A percentile compares a stretch with the other conserved stretches of the same genome.
phyloP scores from a whole-genome alignment of 2,888 invertebrate species.

The Hecatera dysodea region DNA sequence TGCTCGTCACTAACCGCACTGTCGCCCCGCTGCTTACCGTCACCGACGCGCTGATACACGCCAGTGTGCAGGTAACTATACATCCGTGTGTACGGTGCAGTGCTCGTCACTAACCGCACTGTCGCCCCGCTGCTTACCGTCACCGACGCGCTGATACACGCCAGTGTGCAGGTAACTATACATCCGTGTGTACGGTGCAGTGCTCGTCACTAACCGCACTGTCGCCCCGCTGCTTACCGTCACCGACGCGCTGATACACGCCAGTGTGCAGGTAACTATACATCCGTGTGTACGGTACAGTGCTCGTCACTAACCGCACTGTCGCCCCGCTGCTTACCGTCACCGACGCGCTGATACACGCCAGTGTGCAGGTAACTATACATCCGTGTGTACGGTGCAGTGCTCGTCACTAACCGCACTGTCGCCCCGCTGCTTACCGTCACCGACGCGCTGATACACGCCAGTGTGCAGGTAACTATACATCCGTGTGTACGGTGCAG shows the following conservation, averaged over 20 bases:
- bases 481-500: conserved; percentile 92
- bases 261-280: conserved; percentile 92
- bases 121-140: conserved; percentile 85
- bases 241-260: conserved; percentile 91
- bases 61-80: conserved; percentile 92
- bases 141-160: conserved; percentile 91
- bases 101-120: conserved; percentile 88
- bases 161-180: conserved; percentile 92
- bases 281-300: conserved; percentile 92
- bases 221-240: conserved; percentile 85
- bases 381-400: conserved; percentile 92
- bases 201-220: conserved; percentile 88
- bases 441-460: conserved; percentile 91
- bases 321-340: conserved; percentile 85
- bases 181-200: conserved; percentile 92
- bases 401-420: conserved; percentile 88
- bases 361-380: conserved; percentile 92
- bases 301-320: conserved; percentile 88
- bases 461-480: conserved; percentile 92
- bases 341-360: conserved; percentile 91
- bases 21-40: conserved; percentile 85
- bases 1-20: conserved; percentile 88
- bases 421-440: conserved; percentile 85
- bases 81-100: conserved; percentile 92
- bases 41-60: conserved; percentile 91